phyloP scores from a whole-genome alignment of 2,113 vertebrate species.

The Pseudopipra pipra region DNA sequence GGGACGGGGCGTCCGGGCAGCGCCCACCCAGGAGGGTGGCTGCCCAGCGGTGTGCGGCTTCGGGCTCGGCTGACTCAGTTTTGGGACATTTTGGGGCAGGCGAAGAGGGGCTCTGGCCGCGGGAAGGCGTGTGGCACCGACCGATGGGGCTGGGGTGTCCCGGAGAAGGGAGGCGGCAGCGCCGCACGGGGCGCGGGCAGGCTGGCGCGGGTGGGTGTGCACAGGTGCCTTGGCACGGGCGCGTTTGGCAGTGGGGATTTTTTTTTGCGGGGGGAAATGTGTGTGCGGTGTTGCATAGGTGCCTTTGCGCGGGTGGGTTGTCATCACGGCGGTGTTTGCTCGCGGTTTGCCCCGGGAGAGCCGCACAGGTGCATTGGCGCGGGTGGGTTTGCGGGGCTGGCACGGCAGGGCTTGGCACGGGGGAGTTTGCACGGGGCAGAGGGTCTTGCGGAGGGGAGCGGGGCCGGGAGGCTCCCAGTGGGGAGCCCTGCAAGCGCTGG shows the following conservation, averaged over 20 bases:
- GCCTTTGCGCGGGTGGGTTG: neutral
- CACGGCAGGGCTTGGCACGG: neutral
- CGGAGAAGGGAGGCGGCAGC: neutral
- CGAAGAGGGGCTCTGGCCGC: neutral
- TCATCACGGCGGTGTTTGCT: neutral
- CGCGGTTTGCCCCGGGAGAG: neutral
- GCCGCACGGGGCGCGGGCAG: neutral
- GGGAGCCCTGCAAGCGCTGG: neutral
- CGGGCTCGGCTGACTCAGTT: neutral
- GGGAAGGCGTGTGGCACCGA: neutral
- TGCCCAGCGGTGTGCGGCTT: neutral
- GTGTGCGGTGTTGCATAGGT: neutral
- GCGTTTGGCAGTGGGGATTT: neutral
- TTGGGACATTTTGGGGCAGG: fast-evolving
- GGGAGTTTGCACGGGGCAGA: neutral
- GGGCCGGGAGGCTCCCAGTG: neutral
- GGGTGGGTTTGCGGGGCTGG: neutral
- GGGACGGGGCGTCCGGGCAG: neutral
- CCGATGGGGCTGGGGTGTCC: neutral
- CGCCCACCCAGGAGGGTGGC: neutral
- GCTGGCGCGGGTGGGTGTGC: neutral
- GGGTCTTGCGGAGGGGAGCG: neutral
- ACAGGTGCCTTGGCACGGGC: neutral
- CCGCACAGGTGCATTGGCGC: neutral
- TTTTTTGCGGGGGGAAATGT: neutral